phyloP scores from a whole-genome alignment of 1,140 invertebrate genomes.

The Aradophagus sp. region DNA sequence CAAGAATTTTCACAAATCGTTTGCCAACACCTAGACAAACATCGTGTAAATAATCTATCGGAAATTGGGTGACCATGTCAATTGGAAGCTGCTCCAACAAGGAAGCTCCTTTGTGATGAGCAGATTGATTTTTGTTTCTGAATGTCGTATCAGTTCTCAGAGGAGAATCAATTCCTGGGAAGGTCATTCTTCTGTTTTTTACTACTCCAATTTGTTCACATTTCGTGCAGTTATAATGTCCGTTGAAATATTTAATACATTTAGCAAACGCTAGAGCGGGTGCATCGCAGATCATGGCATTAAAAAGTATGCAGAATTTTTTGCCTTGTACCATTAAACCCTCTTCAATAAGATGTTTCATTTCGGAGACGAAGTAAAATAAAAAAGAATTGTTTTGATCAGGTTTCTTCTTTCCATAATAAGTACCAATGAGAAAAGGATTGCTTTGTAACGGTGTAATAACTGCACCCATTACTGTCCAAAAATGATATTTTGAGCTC shows the following conservation, averaged over 20 bases:
- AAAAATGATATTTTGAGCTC: constrained; percentile 10
- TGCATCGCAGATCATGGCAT: constrained; percentile 16
- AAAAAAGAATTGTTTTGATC: constrained; percentile 4
- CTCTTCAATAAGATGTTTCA: constrained; percentile 8
- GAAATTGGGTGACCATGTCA: constrained; percentile 14
- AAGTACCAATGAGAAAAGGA: constrained; percentile 7
- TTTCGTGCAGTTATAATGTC: constrained; percentile 12
- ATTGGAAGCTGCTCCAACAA: constrained; percentile 6
- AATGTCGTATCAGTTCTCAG: constrained; percentile 1
- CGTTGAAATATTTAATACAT: constrained; percentile 5
- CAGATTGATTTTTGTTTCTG: constrained; percentile 2
- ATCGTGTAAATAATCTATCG: constrained; percentile 8
- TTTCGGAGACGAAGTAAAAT: constrained; percentile 13
- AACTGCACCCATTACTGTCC: constrained; percentile 8
- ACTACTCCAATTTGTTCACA: constrained; percentile 1
- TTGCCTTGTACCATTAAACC: background rate
- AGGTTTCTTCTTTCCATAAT: constrained; percentile 13
- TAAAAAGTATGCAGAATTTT: constrained; percentile 4
- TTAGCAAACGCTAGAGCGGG: constrained; percentile 13
- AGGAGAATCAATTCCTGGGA: constrained; percentile 1
- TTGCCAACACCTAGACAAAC: constrained; percentile 12
- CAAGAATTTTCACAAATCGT: constrained; percentile 5
- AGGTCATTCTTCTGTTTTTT: constrained; percentile 4
- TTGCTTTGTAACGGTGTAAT: constrained; percentile 7
- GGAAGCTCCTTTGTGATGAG: constrained; percentile 13